These are phyloP conservation scores for Alaudala cheleensis DNA, from an alignment of 2,113 vertebrate species.

Conservation along the genomic window DNA sequence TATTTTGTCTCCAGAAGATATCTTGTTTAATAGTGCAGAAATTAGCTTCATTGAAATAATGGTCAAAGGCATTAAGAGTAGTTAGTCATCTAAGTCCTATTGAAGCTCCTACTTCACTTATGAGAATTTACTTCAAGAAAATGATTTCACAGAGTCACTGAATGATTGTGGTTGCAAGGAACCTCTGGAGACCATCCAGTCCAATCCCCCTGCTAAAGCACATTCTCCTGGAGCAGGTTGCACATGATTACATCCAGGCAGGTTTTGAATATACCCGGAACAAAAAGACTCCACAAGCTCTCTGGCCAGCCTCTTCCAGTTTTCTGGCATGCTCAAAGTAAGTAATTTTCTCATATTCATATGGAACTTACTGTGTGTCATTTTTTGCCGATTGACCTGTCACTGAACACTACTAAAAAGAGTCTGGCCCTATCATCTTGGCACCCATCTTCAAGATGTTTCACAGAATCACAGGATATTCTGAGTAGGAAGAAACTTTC, in stretches of 20 bases:
- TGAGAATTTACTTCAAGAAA: neutral
- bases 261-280: neutral
- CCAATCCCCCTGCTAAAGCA: neutral
- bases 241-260: neutral
- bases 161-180: neutral
- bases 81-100: neutral
- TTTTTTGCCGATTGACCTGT: neutral
- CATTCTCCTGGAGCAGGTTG: neutral
- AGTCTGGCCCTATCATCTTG: neutral
- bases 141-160: neutral
- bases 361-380: neutral
- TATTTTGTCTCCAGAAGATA: neutral
- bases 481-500: neutral
- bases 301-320: neutral
- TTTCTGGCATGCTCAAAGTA: neutral
- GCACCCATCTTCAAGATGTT: neutral
- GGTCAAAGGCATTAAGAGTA: neutral
- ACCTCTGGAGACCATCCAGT: neutral
- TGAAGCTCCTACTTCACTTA: neutral
- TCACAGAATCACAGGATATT: neutral
- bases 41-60: neutral
- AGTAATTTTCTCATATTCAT: neutral
- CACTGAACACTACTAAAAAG: neutral
- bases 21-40: neutral
- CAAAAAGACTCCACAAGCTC: neutral